These are phyloP conservation scores for Oeneis ivallda DNA, from an alignment of 2,888 invertebrate species.

Conservation along the genomic window DNA sequence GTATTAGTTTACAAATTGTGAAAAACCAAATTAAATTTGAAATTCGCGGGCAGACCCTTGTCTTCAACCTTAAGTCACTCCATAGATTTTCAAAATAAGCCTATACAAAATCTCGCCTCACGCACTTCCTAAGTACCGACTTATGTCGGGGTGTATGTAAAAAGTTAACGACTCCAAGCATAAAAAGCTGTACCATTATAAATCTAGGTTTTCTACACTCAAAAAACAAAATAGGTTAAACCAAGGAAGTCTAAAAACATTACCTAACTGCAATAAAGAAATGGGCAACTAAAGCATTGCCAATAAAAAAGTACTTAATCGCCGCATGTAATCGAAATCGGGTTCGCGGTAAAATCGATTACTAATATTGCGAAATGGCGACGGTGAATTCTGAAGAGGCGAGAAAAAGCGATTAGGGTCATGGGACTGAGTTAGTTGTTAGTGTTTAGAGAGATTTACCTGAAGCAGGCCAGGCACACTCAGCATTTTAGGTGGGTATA, in stretches of 20 bases:
- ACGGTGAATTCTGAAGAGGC: conserved; percentile 16
- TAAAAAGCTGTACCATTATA: background rate
- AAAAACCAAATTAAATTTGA: too few species aligned
- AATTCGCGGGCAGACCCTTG: too few species aligned
- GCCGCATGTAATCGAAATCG: conserved; percentile 27
- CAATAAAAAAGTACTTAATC: conserved; percentile 25
- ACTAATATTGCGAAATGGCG: conserved; percentile 28
- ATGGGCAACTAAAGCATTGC: background rate
- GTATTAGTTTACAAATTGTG: too few species aligned
- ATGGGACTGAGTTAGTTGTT: conserved; percentile 29
- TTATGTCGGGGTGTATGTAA: background rate
- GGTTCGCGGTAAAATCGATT: conserved; percentile 34
- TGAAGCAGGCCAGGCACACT: too few species aligned
- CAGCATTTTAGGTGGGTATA: too few species aligned
- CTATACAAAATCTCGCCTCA: too few species aligned
- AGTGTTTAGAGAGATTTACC: conserved; percentile 6
- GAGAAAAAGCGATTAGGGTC: conserved; percentile 28
- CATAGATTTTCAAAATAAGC: too few species aligned
- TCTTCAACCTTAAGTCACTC: too few species aligned
- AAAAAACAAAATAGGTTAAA: conserved; percentile 15
- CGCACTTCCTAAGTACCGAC: too few species aligned
- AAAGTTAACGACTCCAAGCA: background rate
- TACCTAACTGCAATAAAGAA: conserved; percentile 7
- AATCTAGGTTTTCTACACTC: background rate
- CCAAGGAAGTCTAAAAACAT: background rate